These are phyloP conservation scores for Macquaria australasica DNA, from an alignment of 2,113 vertebrate species.

Conservation along the genomic window DNA sequence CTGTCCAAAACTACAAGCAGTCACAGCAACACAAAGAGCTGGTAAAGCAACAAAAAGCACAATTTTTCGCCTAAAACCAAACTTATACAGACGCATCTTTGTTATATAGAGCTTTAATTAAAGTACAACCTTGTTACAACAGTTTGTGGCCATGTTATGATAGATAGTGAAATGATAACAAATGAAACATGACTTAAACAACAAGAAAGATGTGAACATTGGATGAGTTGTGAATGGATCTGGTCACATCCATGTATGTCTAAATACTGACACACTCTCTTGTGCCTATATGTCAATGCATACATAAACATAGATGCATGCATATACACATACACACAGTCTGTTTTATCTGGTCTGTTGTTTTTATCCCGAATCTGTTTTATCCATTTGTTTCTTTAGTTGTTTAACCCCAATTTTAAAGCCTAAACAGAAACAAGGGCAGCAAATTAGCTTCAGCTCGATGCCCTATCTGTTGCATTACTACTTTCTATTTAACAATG, in stretches of 20 bases:
- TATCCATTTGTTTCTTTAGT: background rate
- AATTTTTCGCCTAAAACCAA: background rate
- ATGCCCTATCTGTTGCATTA: background rate
- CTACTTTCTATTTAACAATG: background rate
- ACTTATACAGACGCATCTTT: background rate
- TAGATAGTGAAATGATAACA: background rate
- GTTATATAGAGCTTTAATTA: background rate
- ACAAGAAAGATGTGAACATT: background rate
- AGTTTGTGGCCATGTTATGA: background rate
- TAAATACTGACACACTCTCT: background rate
- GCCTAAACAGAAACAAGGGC: background rate
- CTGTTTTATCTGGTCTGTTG: background rate
- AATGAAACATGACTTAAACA: background rate
- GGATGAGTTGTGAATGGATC: background rate
- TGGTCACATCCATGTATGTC: background rate
- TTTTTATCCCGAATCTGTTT: background rate
- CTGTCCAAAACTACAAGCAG: background rate
- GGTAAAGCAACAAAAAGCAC: background rate
- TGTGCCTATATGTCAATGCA: background rate
- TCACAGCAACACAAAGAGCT: background rate
- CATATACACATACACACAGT: background rate
- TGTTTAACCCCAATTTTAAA: conserved; percentile 5
- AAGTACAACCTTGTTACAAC: background rate
- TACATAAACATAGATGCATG: background rate
- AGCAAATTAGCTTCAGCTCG: background rate